Conservation (phyloP, 2,888 invertebrate species). For the Heliothis peltigera region DNA sequence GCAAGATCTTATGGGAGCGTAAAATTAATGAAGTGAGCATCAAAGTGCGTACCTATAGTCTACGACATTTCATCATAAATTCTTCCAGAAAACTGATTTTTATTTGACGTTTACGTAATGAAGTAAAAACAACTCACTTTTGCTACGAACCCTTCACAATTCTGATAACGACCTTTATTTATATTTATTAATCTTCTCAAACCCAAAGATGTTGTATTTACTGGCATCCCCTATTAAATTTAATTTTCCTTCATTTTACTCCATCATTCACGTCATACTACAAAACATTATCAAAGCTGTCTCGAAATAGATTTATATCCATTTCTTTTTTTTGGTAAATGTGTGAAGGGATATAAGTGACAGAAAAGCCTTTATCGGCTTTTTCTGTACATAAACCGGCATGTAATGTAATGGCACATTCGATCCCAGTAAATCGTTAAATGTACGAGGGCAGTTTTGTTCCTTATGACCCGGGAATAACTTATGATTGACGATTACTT, state of each 20-base stretch:
- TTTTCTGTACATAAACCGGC: slow-evolving; percentile 54
- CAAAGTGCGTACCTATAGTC: slow-evolving; percentile 16
- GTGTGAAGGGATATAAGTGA: slow-evolving; percentile 33
- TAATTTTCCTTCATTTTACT: slow-evolving; percentile 34
- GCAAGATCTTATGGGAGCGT: slow-evolving; percentile 11
- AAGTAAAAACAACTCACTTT: slow-evolving; percentile 25
- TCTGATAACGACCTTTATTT: slow-evolving; percentile 33
- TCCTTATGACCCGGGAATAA: slow-evolving; percentile 44
- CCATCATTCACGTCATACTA: slow-evolving; percentile 31
- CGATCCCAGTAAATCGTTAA: slow-evolving; percentile 66
- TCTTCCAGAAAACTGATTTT: slow-evolving; percentile 32
- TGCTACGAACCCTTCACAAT: slow-evolving; percentile 13
- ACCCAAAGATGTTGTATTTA: slow-evolving; percentile 27
- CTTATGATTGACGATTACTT: neutral
- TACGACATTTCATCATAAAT: slow-evolving; percentile 30
- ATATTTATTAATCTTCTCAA: slow-evolving; percentile 32
- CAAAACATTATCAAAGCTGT: slow-evolving; percentile 26
- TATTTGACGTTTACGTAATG: slow-evolving; percentile 36
- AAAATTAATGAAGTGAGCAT: slow-evolving; percentile 23
- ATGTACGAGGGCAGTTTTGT: slow-evolving; percentile 62
- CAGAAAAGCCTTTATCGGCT: slow-evolving; percentile 43
- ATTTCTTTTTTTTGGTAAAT: slow-evolving; percentile 14
- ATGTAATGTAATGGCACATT: slow-evolving; percentile 62
- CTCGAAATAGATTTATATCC: slow-evolving; percentile 35
- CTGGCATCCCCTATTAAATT: slow-evolving; percentile 33